A percentile compares a stretch with the other conserved stretches of the same genome.
phyloP scores from a whole-genome alignment of 2,888 invertebrate species.

The Hirtodrosophila cameraria region DNA sequence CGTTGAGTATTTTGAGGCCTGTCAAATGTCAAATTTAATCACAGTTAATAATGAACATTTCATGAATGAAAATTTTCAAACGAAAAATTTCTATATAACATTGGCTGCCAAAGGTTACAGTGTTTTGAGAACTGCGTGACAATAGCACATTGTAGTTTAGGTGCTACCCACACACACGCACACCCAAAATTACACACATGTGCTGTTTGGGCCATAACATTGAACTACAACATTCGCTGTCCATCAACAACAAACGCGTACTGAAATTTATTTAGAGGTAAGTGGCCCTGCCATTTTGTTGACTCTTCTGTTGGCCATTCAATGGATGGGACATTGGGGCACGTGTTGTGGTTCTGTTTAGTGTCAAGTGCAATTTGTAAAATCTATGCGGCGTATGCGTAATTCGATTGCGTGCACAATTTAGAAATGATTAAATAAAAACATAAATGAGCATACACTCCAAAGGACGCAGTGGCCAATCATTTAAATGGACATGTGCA shows the following conservation, averaged over 20 bases:
- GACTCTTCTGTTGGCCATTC: constrained; percentile 48
- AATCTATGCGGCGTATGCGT: constrained; percentile 31
- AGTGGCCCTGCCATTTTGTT: constrained; percentile 54
- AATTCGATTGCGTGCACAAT: constrained; percentile 42
- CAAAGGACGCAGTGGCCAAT: neutral
- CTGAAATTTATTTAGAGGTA: constrained; percentile 61
- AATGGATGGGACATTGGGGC: constrained; percentile 5
- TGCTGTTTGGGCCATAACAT: constrained; percentile 42
- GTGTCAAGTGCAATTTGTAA: constrained; percentile 26
- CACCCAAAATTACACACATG: neutral
- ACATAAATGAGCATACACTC: constrained; percentile 19
- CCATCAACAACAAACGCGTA: constrained; percentile 54
- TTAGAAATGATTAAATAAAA: constrained; percentile 51
- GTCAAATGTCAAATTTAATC: constrained; percentile 69
- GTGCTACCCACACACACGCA: constrained; percentile 13
- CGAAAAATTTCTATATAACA: constrained; percentile 27
- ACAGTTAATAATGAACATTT: constrained; percentile 60
- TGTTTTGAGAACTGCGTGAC: constrained; percentile 56
- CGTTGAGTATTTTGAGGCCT: constrained; percentile 9
- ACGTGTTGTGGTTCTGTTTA: constrained; percentile 29
- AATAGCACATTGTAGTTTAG: constrained; percentile 45
- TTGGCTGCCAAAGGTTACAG: constrained; percentile 17
- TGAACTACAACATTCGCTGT: constrained; percentile 63
- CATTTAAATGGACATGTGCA: constrained; percentile 29
- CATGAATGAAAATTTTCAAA: constrained; percentile 60